Base-by-base conservation (phyloP, 2,113 vertebrate species). In the Machaerirhynchus nigripectus region DNA sequence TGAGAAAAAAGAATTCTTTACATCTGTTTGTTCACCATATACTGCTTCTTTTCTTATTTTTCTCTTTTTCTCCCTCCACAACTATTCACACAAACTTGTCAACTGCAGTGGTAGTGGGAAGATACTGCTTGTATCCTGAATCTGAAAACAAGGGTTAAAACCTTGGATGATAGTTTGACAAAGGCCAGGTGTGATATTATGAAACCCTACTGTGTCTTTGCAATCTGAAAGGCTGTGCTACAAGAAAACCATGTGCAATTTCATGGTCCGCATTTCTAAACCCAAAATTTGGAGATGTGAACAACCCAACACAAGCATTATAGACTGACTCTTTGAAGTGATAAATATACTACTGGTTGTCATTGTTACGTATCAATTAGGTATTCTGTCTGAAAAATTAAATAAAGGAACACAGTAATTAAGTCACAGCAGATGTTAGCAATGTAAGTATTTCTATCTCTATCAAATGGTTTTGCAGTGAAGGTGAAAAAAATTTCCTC, bases 1-100 rank as follows among this genome's bases (percentile, higher is more conserved):
- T 35, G 50, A 95, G 71, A 90, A 67, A 71, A 87, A 57, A 28
- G 44, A 24, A 77, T 88, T 94, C 73, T 88, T 95, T 47, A 55
- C 26, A 77, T 42, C 21, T 55, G 3, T 74, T 65, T 80, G 13
- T 59, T 84, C 47, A 67, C 59, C 30, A 46, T 30, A 33, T 19
- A 69, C 31, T 40, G n/a, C 15, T 79, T 68, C 35, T 84, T 70
- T 47, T 37, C n/a, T 80, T 44, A 35, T 59, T 77, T 42, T 42
- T 71, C 18, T 77, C 10, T 40, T 77, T 69, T 42, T 46, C 33
- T 8, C 11, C 40, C 42, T 52, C 56, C n/a, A 35, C 13, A 77
- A 47, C 30, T 59, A 42, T 78, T 83, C 18, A 83, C 12, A 57
- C 8, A 39, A 83, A 57, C n/a, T 49, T 64, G 30, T 39, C 31